Evolutionary conservation across 1,140 invertebrate genomes (phyloP), one percentile per base, ranked within the genome.

Genomic region (Anastatus disparis): DNA sequence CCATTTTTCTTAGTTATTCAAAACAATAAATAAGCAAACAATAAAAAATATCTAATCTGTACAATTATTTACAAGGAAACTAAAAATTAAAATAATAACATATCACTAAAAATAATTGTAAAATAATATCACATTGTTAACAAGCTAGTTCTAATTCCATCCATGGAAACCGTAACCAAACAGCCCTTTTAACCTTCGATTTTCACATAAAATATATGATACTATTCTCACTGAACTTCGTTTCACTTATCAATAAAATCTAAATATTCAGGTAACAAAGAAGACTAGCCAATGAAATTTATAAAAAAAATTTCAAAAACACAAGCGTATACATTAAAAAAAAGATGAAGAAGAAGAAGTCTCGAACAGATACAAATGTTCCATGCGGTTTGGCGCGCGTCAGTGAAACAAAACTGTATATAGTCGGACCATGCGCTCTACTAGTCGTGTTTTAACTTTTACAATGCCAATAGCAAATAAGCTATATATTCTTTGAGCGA

Each of bases 351-450:
- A 46, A n/a, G 17, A n/a, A 46, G 7, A 46, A 46, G 17, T 50
- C 42, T 6, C 42, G 17, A 46, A 15, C 17, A 46, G n/a, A n/a
- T 15, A 46, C 42, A 46, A 52, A 7, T 66, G 74, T 75, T 74
- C 52, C 76, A 73, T 74, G 81, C 71, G 77, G 75, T 72, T 63
- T 4, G 44, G 67, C 67, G 67, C 73, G 73, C 74, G 72, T 75
- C 70, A 84, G 80, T 82, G 76, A 76, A 83, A 83, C 75, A 80
- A 74, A 75, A 79, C 79, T 76, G 79, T 79, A 75, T 81, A 77
- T 70, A 78, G 78, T 74, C 79, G 59, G 77, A 67, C 77, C 71
- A 66, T 17, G 29, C 61, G 22, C n/a, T n/a, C n/a, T n/a, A n/a
- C n/a, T n/a, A n/a, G n/a, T n/a, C n/a, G n/a, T n/a, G n/a, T n/a